Percentiles rank a stretch among this genome's conserved stretches.
phyloP scores from a whole-genome alignment of 1,140 invertebrate genomes.

The Brachionus paranguensis region DNA sequence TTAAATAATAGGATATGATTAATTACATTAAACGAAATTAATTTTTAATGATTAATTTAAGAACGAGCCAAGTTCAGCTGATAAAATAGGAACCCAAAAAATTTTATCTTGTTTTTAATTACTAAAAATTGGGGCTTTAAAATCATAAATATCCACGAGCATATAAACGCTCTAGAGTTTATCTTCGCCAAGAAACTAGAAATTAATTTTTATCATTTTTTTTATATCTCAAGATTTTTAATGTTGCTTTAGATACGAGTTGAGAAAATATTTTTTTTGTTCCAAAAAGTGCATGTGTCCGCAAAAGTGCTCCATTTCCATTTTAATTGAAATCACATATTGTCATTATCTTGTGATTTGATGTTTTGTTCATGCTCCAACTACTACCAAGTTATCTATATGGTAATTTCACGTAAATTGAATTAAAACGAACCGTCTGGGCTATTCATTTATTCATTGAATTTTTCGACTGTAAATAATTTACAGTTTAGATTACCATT shows the following conservation, averaged over 20 bases:
- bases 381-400: neutral
- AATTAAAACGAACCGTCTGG: constrained; percentile 10
- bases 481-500: neutral
- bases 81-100: constrained; percentile 11
- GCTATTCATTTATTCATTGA: constrained; percentile 23
- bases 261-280: neutral
- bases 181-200: neutral
- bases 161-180: constrained; percentile 10
- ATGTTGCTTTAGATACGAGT: neutral
- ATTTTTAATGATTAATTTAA: neutral
- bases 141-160: constrained; percentile 5
- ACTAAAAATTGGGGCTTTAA: constrained; percentile 13
- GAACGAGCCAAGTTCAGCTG: constrained; percentile 1
- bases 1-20: neutral
- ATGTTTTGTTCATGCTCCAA: neutral
- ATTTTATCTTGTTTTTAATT: neutral
- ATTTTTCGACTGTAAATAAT: constrained; percentile 26
- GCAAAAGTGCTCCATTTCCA: neutral
- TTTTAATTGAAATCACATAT: neutral
- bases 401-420: constrained; percentile 17
- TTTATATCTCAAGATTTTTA: constrained; percentile 3
- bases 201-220: constrained; percentile 10
- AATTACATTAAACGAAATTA: neutral
- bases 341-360: neutral
- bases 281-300: neutral